These are phyloP conservation scores for Drosophila monieri DNA, from an alignment of 2,888 invertebrate species.

Conservation along the genomic window DNA sequence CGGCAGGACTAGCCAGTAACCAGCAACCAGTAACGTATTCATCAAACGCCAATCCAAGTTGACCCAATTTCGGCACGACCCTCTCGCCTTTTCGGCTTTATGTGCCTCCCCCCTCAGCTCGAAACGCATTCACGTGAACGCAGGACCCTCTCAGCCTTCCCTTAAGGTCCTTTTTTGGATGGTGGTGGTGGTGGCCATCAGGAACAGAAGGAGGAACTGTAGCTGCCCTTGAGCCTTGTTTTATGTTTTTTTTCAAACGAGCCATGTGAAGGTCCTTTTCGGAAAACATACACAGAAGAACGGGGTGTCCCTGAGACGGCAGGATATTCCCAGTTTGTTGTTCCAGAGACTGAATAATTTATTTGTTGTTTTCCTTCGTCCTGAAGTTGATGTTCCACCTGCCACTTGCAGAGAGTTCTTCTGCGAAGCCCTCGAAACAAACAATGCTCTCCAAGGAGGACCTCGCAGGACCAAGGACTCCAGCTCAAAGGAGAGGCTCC, in stretches of 20 bases:
- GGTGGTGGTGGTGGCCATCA: background rate
- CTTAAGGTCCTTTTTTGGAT: background rate
- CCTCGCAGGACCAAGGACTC: background rate
- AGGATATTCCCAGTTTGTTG: slow-evolving; percentile 4
- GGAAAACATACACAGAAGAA: background rate
- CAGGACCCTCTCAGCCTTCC: background rate
- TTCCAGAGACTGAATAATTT: slow-evolving; percentile 20
- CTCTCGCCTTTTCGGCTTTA: slow-evolving; percentile 8
- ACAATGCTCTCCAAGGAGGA: slow-evolving; percentile 17
- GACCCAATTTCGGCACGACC: slow-evolving; percentile 37
- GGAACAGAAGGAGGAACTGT: background rate
- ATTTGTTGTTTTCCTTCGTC: slow-evolving; percentile 14
- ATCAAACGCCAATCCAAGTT: slow-evolving; percentile 49
- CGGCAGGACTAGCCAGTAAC: background rate
- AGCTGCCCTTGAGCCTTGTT: slow-evolving; percentile 2
- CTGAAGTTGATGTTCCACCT: slow-evolving; percentile 14
- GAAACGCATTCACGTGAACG: slow-evolving; percentile 43
- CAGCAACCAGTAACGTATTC: slow-evolving; percentile 28
- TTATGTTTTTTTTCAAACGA: background rate
- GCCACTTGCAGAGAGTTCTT: slow-evolving; percentile 2
- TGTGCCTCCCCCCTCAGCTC: slow-evolving; percentile 21
- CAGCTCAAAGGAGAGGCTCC: slow-evolving; percentile 3
- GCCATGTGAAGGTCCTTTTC: no score
- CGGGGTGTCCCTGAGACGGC: background rate
- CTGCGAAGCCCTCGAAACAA: background rate